Conservation (phyloP, 2,888 invertebrate genomes). For the Lasioglossum malachurum region DNA sequence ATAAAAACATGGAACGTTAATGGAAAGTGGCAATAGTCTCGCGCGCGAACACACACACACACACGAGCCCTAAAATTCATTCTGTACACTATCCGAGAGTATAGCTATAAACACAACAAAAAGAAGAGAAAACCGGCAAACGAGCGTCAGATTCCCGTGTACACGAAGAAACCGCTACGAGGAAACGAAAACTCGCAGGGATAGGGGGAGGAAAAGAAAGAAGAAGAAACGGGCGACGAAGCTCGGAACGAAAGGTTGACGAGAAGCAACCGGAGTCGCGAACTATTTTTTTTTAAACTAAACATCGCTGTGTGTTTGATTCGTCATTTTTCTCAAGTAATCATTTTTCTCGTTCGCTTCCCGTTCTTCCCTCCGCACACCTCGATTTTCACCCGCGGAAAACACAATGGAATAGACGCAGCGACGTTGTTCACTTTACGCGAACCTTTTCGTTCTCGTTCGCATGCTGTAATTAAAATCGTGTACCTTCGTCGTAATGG, state of each 20-base stretch:
- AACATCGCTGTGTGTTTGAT: background rate
- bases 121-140: slow-evolving; percentile 53
- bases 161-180: slow-evolving; percentile 55
- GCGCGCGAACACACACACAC: slow-evolving; percentile 35
- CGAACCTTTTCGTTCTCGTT: slow-evolving; percentile 29
- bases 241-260: slow-evolving; percentile 40
- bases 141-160: slow-evolving; percentile 50
- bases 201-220: background rate
- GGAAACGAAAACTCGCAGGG: slow-evolving; percentile 34
- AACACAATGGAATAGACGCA: slow-evolving; percentile 46
- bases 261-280: slow-evolving; percentile 25
- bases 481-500: slow-evolving; percentile 48
- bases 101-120: slow-evolving; percentile 56
- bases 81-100: slow-evolving; percentile 62
- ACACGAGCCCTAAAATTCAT: slow-evolving; percentile 36
- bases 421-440: slow-evolving; percentile 39
- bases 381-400: slow-evolving; percentile 12
- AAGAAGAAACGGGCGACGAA: slow-evolving; percentile 17
- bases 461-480: slow-evolving; percentile 47
- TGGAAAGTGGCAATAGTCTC: slow-evolving; percentile 71
- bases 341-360: background rate
- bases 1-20: slow-evolving; percentile 73
- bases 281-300: background rate
- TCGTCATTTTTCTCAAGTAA: background rate
- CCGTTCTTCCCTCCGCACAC: background rate